phyloP scores from a whole-genome alignment of 1,140 invertebrate species.

The Subanguina moxae region DNA sequence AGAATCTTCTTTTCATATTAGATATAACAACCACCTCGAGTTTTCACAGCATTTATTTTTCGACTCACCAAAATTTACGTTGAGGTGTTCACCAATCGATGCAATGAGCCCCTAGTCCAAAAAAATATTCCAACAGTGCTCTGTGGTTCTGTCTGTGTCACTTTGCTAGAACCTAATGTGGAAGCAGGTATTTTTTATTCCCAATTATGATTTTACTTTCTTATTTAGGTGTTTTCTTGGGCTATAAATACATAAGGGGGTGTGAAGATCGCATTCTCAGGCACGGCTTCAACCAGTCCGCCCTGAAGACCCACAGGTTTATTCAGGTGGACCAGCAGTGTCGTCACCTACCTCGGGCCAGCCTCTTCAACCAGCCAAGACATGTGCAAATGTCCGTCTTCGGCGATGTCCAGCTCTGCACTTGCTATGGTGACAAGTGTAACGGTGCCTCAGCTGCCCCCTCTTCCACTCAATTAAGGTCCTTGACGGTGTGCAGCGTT shows the following conservation, averaged over 20 bases:
- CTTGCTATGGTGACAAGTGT: conserved; percentile 24
- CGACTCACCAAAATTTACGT: conserved; percentile 7
- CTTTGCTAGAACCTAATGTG: conserved; percentile 50
- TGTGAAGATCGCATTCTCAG: conserved; percentile 48
- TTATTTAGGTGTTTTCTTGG: conserved; percentile 52
- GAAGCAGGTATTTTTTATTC: conserved; percentile 46
- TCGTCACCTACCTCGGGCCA: conserved; percentile 43
- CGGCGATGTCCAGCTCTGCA: conserved; percentile 38
- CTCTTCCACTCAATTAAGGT: too few relatives aligned
- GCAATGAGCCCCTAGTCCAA: conserved; percentile 44
- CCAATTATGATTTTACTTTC: conserved; percentile 8
- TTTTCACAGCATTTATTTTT: conserved; percentile 8
- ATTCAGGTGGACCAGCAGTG: conserved; percentile 50
- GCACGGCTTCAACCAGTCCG: conserved; percentile 53
- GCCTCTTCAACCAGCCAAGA: conserved; percentile 48
- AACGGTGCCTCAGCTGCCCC: conserved; percentile 17
- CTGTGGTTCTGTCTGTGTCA: conserved; percentile 51
- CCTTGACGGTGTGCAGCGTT: too few relatives aligned
- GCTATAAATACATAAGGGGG: conserved; percentile 57
- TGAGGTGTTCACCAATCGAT: conserved; percentile 53
- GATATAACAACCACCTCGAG: too few relatives aligned
- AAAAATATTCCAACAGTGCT: conserved; percentile 51
- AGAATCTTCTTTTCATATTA: too few relatives aligned
- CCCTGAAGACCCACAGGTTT: conserved; percentile 54
- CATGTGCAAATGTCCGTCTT: conserved; percentile 32